Evolutionary conservation across 2,113 vertebrate genomes (phyloP).

Genomic region (Scatophagus argus): DNA sequence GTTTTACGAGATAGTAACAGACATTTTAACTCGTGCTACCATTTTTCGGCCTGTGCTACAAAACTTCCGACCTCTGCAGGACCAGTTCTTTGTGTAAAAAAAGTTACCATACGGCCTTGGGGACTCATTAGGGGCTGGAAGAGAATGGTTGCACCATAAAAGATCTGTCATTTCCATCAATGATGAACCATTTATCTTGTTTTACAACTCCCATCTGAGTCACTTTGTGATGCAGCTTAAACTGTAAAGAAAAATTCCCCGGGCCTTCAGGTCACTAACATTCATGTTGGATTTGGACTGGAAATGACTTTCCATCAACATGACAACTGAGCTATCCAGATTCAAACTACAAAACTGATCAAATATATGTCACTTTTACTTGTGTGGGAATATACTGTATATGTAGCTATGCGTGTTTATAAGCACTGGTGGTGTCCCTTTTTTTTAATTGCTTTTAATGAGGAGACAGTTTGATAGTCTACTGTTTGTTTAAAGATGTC

Average conservation of each 20-base stretch:
- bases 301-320: conserved; percentile 4
- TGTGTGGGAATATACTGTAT: not conserved
- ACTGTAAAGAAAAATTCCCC: not conserved
- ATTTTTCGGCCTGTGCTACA: not conserved
- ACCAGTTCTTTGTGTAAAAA: not conserved
- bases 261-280: not conserved
- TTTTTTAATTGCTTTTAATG: not conserved
- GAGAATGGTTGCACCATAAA: not conserved
- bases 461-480: not conserved
- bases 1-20: too few species aligned
- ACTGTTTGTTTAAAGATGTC: not conserved
- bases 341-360: not conserved
- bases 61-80: not conserved
- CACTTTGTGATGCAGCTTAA: not conserved
- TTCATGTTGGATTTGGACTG: not conserved
- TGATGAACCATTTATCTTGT: conserved; percentile 3
- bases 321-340: not conserved
- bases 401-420: not conserved
- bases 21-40: not conserved
- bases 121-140: not conserved
- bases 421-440: not conserved
- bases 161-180: conserved; percentile 19
- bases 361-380: not conserved
- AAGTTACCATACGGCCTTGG: too few species aligned
- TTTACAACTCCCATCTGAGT: conserved; percentile 7